Conservation (phyloP, 2,113 vertebrate genomes). For the Spea bombifrons region DNA sequence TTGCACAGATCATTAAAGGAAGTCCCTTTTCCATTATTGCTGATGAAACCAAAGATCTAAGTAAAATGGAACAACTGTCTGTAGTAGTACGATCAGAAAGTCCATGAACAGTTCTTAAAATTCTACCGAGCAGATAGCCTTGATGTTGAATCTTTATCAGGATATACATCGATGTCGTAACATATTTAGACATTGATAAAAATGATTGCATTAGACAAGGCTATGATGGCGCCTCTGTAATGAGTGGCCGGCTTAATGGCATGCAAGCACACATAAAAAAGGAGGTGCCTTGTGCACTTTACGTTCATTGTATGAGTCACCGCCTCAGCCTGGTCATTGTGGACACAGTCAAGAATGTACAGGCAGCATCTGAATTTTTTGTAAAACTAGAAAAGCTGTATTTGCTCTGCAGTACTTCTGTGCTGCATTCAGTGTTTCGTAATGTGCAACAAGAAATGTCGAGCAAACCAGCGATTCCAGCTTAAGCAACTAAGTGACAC, state of each 20-base stretch:
- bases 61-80: too few relatives aligned
- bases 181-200: neutral
- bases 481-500: neutral
- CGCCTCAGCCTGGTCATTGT: neutral
- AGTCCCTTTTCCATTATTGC: neutral
- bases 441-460: neutral
- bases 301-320: too few relatives aligned
- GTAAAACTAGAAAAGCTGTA: neutral
- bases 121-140: neutral
- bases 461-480: neutral
- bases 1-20: neutral
- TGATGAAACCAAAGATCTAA: too few relatives aligned
- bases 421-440: neutral
- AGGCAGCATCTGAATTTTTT: too few relatives aligned
- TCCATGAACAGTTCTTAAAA: too few relatives aligned
- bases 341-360: neutral
- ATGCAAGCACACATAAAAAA: neutral
- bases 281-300: neutral
- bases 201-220: neutral
- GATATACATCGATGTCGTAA: neutral
- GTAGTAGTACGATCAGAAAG: too few relatives aligned
- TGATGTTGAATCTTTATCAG: neutral
- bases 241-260: neutral
- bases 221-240: neutral
- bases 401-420: neutral